Evolutionary conservation across 2,113 vertebrate genomes (phyloP).

Genomic region (Colius striatus): DNA sequence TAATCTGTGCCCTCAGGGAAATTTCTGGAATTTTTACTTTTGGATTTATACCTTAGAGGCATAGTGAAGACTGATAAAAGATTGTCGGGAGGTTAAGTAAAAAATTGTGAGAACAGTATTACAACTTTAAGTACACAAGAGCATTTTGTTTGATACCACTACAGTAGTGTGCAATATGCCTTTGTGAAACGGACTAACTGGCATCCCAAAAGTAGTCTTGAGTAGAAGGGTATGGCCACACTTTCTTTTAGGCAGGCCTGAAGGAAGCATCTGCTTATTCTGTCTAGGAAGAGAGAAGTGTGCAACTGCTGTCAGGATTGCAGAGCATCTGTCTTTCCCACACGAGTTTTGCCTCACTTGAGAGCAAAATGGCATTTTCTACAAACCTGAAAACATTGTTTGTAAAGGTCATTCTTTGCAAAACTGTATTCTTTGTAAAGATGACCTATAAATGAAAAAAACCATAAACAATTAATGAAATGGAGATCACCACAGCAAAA

Average conservation of each 20-base stretch:
- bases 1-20: neutral
- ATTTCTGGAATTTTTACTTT: neutral
- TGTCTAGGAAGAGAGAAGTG: neutral
- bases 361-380: constrained; percentile 37
- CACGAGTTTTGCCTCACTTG: neutral
- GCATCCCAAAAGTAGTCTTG: neutral
- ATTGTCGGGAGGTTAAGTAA: neutral
- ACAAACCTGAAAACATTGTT: neutral
- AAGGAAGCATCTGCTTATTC: neutral
- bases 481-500: neutral
- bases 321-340: neutral
- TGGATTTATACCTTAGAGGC: neutral
- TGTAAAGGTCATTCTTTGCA: constrained; percentile 20
- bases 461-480: neutral
- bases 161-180: neutral
- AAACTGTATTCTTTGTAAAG: neutral
- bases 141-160: neutral
- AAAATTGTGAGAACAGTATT: neutral
- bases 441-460: neutral
- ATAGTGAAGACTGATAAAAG: neutral
- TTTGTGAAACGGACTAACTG: neutral
- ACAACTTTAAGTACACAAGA: neutral
- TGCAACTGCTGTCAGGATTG: neutral
- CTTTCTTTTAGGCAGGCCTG: neutral
- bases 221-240: no score